Conservation (phyloP, 2,888 invertebrate species). For the Erynnis tages region DNA sequence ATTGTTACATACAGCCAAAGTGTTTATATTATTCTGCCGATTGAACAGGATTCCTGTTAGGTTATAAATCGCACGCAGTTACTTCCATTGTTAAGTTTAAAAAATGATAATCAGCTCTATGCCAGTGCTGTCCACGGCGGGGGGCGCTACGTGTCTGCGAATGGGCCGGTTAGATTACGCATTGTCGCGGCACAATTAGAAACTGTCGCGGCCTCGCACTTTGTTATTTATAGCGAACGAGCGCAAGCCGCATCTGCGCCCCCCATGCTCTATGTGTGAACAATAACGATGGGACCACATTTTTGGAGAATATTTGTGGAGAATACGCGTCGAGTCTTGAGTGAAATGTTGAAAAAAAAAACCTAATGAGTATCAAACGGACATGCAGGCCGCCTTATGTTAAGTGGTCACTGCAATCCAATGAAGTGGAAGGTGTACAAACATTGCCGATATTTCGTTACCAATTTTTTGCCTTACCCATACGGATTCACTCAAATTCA, state of each 20-base stretch:
- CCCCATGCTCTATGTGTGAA: slow-evolving; percentile 36
- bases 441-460: too few relatives aligned
- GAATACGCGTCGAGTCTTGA: not conserved
- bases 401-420: too few relatives aligned
- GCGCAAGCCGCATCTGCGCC: slow-evolving; percentile 69
- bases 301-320: not conserved
- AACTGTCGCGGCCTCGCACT: slow-evolving; percentile 73
- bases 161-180: slow-evolving; percentile 78
- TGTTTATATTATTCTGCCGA: too few relatives aligned
- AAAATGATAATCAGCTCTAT: slow-evolving; percentile 37
- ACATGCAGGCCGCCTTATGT: too few relatives aligned
- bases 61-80: not conserved
- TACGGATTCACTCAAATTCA: too few relatives aligned
- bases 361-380: too few relatives aligned
- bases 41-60: not conserved
- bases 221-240: slow-evolving; percentile 74
- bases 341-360: too few relatives aligned
- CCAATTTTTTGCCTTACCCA: too few relatives aligned
- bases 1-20: too few relatives aligned
- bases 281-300: not conserved
- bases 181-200: slow-evolving; percentile 78
- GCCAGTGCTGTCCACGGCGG: slow-evolving; percentile 37
- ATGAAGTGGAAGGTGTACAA: too few relatives aligned
- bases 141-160: slow-evolving; percentile 64
- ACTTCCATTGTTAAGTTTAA: not conserved